Evolutionary conservation across 2,113 vertebrate genomes (phyloP).

Genomic region (Microcebus jonahi): DNA sequence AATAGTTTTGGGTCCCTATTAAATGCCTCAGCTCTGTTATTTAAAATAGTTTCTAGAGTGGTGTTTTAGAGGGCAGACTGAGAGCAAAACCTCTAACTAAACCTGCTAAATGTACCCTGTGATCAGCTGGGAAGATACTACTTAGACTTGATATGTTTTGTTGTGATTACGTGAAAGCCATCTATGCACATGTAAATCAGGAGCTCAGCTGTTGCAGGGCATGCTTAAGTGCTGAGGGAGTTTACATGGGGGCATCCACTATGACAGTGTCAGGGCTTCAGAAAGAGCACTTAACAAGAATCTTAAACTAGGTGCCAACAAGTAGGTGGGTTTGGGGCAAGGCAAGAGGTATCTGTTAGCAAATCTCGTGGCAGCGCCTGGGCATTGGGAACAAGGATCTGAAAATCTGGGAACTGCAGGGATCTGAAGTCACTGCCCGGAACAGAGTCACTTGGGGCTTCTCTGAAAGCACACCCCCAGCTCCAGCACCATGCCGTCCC

Average conservation of each 20-base stretch:
- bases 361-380: not conserved
- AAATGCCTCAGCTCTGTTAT: not conserved
- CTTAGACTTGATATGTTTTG: accelerated
- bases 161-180: accelerated
- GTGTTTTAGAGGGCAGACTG: not conserved
- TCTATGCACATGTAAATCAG: accelerated
- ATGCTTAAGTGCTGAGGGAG: accelerated
- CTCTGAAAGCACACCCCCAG: not conserved
- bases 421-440: not conserved
- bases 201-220: accelerated
- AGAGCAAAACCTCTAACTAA: not conserved
- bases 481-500: accelerated
- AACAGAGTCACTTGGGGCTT: accelerated
- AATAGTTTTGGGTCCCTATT: not conserved
- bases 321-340: not conserved
- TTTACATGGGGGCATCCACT: accelerated
- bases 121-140: not conserved
- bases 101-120: accelerated
- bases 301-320: not conserved
- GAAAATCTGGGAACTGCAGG: not conserved
- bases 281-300: not conserved
- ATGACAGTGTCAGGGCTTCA: not conserved
- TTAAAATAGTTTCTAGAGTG: not conserved
- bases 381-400: not conserved
- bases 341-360: not conserved